Evolutionary conservation across 2,797 vertebrate species (phyloP).

Genomic region (Podarcis siculus): DNA sequence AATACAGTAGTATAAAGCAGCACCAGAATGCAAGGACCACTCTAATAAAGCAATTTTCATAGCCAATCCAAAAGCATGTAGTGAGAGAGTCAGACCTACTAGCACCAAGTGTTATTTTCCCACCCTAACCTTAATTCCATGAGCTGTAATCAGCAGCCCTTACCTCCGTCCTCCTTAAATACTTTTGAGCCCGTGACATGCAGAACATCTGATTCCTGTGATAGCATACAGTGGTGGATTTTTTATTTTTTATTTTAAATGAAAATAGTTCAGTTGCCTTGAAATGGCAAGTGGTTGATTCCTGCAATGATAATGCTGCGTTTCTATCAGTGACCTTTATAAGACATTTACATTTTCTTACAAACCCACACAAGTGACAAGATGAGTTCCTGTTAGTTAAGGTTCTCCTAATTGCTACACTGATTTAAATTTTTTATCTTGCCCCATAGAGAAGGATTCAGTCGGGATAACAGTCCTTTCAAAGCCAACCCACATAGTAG

Average conservation of each 20-base stretch:
- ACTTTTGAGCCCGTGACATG: conserved; percentile 61
- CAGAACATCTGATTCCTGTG: conserved; percentile 61
- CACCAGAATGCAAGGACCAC: background rate
- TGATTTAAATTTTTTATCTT: conserved; percentile 36
- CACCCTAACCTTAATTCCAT: background rate
- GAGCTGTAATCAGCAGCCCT: background rate
- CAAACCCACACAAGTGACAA: conserved; percentile 69
- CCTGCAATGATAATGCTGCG: conserved; percentile 81
- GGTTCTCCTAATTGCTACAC: conserved; percentile 49
- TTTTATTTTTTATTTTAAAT: conserved; percentile 70
- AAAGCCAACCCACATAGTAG: background rate
- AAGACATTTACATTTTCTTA: conserved; percentile 85
- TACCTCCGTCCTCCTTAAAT: conserved; percentile 40
- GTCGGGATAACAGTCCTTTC: background rate
- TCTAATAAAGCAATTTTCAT: too few species aligned
- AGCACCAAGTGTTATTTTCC: background rate
- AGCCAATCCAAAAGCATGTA: background rate
- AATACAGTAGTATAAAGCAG: background rate
- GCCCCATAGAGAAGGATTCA: conserved; percentile 3
- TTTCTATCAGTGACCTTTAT: conserved; percentile 87
- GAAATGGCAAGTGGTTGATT: conserved; percentile 87
- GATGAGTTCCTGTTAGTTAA: conserved; percentile 32
- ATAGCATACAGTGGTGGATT: conserved; percentile 67
- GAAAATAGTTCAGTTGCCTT: conserved; percentile 81
- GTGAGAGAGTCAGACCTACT: background rate